phyloP scores from a whole-genome alignment of 2,113 vertebrate species.

The Melanerpes aurifrons region DNA sequence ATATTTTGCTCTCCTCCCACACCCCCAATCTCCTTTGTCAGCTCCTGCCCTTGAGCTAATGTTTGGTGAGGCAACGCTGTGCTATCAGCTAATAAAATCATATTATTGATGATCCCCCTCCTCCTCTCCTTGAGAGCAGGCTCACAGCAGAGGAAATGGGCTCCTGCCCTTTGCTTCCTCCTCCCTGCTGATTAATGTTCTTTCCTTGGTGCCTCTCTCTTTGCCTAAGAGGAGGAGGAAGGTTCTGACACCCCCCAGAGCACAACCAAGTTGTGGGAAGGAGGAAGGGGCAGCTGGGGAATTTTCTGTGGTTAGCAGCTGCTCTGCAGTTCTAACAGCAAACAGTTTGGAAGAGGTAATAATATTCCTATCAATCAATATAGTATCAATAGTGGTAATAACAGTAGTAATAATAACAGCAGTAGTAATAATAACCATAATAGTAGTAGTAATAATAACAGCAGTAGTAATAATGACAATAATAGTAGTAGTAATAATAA shows the following conservation, averaged over 20 bases:
- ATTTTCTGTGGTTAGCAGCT: constrained; percentile 26
- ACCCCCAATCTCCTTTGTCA: constrained; percentile 31
- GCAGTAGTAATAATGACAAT: too few species aligned
- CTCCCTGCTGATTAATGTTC: neutral
- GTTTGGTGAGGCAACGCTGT: constrained; percentile 24
- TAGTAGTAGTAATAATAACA: too few species aligned
- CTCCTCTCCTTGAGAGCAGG: neutral
- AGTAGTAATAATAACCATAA: too few species aligned
- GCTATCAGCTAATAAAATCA: constrained; percentile 51
- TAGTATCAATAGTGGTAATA: too few species aligned
- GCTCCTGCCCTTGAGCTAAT: constrained; percentile 58
- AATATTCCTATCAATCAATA: neutral
- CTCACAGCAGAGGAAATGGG: constrained; percentile 6
- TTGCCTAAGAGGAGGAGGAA: neutral
- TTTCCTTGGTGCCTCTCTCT: neutral
- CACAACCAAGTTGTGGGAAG: constrained; percentile 2
- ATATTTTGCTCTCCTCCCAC: constrained; percentile 55
- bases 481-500: too few species aligned
- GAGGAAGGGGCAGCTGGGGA: constrained; percentile 21
- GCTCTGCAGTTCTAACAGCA: constrained; percentile 61
- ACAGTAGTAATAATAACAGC: too few species aligned
- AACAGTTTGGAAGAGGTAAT: constrained; percentile 63
- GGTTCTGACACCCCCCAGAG: constrained; percentile 10
- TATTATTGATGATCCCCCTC: constrained; percentile 40
- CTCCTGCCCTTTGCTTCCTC: neutral